Conservation (phyloP, 2,797 vertebrate genomes). For the Gymnoscopelus braueri region DNA sequence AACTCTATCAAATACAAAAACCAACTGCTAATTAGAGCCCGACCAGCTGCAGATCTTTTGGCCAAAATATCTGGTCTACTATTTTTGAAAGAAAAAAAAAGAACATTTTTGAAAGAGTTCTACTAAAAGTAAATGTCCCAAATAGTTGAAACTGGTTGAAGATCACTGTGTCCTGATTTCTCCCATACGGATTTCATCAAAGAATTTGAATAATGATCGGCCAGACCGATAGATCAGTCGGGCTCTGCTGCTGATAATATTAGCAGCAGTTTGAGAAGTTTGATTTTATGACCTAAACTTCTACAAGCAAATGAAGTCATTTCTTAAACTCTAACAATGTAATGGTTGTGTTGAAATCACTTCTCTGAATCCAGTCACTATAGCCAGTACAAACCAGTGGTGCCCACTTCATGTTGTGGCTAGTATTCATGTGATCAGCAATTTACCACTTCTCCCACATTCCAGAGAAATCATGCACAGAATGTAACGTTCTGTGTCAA, state of each 20-base stretch:
- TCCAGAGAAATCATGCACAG: constrained; percentile 47
- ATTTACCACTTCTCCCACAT: constrained; percentile 46
- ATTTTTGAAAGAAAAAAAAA: too few relatives aligned
- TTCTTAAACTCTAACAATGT: constrained; percentile 22
- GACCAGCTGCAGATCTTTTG: too few relatives aligned
- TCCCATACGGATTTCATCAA: too few relatives aligned
- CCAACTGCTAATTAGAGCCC: constrained; percentile 18
- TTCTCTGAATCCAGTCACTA: not conserved
- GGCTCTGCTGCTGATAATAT: too few relatives aligned
- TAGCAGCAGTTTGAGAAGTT: too few relatives aligned
- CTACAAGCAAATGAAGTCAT: constrained; percentile 1
- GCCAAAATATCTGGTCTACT: too few relatives aligned
- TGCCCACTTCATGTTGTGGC: constrained; percentile 1
- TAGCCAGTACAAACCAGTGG: not conserved
- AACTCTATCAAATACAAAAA: constrained; percentile 78
- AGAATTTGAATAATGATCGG: too few relatives aligned
- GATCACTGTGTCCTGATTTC: too few relatives aligned
- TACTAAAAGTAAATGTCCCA: too few relatives aligned
- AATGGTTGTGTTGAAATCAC: constrained; percentile 35
- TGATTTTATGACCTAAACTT: constrained; percentile 12
- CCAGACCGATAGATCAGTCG: too few relatives aligned
- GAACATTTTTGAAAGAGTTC: too few relatives aligned
- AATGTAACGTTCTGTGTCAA: constrained; percentile 46
- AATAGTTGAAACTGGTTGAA: too few relatives aligned
- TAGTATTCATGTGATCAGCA: constrained; percentile 31